These are phyloP conservation scores for Anticlea derivata DNA, from an alignment of 2,888 invertebrate species.

Conservation along the genomic window DNA sequence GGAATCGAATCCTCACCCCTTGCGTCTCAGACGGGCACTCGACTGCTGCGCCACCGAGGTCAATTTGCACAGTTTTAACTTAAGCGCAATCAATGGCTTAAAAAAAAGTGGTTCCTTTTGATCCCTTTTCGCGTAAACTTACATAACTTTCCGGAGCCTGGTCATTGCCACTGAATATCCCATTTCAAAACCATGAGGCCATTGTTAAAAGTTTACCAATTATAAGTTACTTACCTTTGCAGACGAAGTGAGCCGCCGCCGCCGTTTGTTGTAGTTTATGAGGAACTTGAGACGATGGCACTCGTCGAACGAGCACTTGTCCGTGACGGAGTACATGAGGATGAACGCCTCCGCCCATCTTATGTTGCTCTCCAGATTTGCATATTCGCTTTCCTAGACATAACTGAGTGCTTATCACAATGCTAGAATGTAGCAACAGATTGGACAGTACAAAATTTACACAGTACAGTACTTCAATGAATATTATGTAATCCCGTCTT, in stretches of 20 bases:
- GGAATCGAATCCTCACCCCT: too few relatives aligned
- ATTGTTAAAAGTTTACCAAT: conserved; percentile 6
- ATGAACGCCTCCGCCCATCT: conserved; percentile 95
- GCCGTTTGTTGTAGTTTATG: conserved; percentile 90
- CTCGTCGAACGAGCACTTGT: conserved; percentile 95
- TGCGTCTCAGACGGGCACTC: too few relatives aligned
- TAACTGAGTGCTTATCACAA: too few relatives aligned
- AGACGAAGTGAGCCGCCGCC: conserved; percentile 85
- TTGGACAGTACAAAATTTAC: too few relatives aligned
- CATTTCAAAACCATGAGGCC: background rate
- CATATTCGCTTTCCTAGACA: conserved; percentile 86
- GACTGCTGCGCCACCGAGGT: too few relatives aligned
- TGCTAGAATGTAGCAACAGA: too few relatives aligned
- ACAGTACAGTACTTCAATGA: too few relatives aligned
- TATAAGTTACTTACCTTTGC: conserved; percentile 69
- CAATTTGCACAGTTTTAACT: too few relatives aligned
- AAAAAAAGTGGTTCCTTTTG: too few relatives aligned
- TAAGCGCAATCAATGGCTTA: too few relatives aligned
- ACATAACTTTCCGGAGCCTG: too few relatives aligned
- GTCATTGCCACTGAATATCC: background rate
- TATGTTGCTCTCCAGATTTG: conserved; percentile 90
- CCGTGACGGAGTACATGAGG: conserved; percentile 93
- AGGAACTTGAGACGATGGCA: conserved; percentile 92
- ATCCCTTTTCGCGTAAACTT: background rate
- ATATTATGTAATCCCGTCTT: too few relatives aligned